Percentiles rank a stretch among this genome's conserved stretches.
Conservation (phyloP, 2,888 invertebrate genomes). For the Calameuta filiformis region DNA sequence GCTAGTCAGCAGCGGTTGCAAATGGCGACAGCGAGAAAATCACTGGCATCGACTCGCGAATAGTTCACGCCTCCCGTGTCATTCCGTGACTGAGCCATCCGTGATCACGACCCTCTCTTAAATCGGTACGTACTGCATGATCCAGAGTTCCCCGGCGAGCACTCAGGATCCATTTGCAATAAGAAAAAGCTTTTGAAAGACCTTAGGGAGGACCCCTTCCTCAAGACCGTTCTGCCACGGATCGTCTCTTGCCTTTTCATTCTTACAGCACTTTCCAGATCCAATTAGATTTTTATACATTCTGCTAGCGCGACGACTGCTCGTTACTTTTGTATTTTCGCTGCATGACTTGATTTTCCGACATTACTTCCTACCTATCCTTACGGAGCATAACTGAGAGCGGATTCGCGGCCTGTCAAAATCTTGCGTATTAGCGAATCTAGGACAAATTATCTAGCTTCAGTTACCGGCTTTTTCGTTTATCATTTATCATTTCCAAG, state of each 20-base stretch:
- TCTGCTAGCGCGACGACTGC: background rate
- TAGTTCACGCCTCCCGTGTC: constrained; percentile 54
- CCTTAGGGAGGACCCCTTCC: background rate
- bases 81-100: constrained; percentile 50
- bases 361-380: background rate
- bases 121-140: constrained; percentile 51
- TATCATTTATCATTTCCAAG: background rate
- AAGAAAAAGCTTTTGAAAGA: background rate
- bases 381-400: background rate
- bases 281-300: background rate
- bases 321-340: background rate
- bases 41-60: constrained; percentile 56
- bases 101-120: constrained; percentile 43
- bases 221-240: background rate
- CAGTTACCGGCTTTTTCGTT: background rate
- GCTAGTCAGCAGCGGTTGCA: constrained; percentile 61
- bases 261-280: background rate
- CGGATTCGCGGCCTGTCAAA: background rate
- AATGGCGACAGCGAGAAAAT: constrained; percentile 63
- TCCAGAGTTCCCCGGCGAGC: background rate
- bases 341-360: background rate
- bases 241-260: background rate
- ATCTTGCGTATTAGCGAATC: background rate
- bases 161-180: background rate
- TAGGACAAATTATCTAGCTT: background rate